These are phyloP conservation scores for Blomia tropicalis DNA, from an alignment of 2,888 invertebrate genomes.

Conservation along the genomic window DNA sequence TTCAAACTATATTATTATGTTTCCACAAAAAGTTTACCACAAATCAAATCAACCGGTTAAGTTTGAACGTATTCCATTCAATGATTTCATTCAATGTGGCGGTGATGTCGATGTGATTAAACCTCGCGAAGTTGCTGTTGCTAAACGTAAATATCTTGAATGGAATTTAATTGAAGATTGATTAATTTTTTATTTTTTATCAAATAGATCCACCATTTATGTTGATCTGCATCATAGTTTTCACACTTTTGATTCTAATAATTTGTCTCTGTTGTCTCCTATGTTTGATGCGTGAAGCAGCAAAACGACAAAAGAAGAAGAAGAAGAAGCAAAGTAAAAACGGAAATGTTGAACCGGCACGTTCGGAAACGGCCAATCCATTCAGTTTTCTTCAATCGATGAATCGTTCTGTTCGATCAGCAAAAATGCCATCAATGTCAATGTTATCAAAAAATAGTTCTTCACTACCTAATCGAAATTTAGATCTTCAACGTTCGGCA, in stretches of 20 bases:
- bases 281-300: background rate
- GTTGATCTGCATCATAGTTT: background rate
- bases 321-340: background rate
- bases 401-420: too few species aligned
- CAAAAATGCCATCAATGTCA: too few species aligned
- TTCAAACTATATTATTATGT: background rate
- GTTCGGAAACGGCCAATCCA: too few species aligned
- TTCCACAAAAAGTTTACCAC: background rate
- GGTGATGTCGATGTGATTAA: background rate
- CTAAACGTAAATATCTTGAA: background rate
- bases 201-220: background rate
- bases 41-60: background rate
- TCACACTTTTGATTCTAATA: background rate
- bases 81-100: background rate
- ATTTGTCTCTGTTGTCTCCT: background rate
- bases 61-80: background rate
- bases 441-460: too few species aligned
- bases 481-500: too few species aligned
- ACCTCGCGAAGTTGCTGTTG: background rate
- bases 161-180: background rate
- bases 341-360: background rate
- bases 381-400: too few species aligned
- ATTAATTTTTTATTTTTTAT: background rate
- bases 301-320: background rate
- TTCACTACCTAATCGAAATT: too few species aligned